Evolutionary conservation across 1,140 invertebrate species (phyloP).

Genomic region (Trichonephila clavata): DNA sequence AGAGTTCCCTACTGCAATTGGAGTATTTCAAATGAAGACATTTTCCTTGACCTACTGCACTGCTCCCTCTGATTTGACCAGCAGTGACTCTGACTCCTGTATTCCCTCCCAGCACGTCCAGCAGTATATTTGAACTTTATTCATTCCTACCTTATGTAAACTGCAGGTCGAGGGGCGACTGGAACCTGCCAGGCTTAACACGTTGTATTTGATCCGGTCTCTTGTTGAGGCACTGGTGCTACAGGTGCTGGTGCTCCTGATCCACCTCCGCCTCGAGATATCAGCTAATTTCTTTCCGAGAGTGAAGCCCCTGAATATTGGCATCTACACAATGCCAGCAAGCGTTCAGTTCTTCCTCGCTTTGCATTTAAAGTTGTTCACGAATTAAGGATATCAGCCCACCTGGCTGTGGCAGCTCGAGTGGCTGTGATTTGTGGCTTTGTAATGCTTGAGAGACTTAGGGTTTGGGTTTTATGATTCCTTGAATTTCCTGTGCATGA

Average conservation of each 20-base stretch:
- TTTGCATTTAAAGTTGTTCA: too few relatives aligned
- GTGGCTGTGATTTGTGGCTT: not conserved
- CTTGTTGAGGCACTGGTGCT: not conserved
- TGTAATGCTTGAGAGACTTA: not conserved
- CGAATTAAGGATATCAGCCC: not conserved
- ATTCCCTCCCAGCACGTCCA: not conserved
- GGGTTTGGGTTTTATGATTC: not conserved
- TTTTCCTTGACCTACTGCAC: too few relatives aligned
- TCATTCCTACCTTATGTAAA: not conserved
- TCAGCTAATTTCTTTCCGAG: not conserved
- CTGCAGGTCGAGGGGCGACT: not conserved
- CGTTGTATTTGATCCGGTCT: too few relatives aligned
- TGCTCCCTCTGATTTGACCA: not conserved
- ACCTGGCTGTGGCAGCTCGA: too few relatives aligned
- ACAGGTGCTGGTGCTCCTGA: not conserved
- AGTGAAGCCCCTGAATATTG: not conserved
- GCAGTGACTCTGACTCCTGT: not conserved
- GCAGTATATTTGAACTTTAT: not conserved
- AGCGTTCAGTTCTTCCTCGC: not conserved
- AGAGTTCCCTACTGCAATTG: not conserved
- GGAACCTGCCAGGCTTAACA: not conserved
- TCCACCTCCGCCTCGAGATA: not conserved
- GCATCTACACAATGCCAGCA: constrained; percentile 10
- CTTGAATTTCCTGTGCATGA: not conserved
- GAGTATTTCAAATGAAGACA: not conserved